Conservation (phyloP, 1,140 invertebrate genomes). For the Drosophila novamexicana region DNA sequence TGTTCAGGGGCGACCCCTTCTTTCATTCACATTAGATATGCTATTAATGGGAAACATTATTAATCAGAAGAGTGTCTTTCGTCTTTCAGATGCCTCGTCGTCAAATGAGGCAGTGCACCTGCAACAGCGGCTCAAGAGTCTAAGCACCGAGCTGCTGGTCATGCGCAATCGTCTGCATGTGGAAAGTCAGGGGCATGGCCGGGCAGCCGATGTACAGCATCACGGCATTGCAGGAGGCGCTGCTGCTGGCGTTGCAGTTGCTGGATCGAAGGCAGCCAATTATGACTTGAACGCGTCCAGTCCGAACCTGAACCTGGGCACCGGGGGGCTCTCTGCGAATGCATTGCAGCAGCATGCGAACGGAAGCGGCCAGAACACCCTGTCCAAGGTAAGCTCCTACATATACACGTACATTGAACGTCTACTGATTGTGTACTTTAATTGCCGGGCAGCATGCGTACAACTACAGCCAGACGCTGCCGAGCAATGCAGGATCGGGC, state of each 20-base stretch:
- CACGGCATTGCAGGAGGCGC: conserved; percentile 30
- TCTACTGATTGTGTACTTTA: not conserved
- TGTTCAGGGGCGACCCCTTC: no score
- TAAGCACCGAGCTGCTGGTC: conserved; percentile 95
- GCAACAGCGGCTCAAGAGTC: conserved; percentile 93
- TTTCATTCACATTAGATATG: no score
- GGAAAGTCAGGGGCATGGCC: conserved; percentile 83
- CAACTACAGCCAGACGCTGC: conserved; percentile 69
- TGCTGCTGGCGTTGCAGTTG: conserved; percentile 7
- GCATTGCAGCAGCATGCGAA: conserved; percentile 71
- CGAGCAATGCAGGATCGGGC: conserved; percentile 40
- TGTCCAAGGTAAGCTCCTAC: conserved; percentile 49
- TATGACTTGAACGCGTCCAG: conserved; percentile 75
- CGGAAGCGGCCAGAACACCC: conserved; percentile 46
- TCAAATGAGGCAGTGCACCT: conserved; percentile 96
- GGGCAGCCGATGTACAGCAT: conserved; percentile 57
- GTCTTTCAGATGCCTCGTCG: conserved; percentile 92
- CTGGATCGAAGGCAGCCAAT: conserved; percentile 49
- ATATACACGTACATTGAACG: not conserved
- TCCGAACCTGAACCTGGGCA: conserved; percentile 66
- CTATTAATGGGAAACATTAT: not conserved
- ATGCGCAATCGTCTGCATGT: conserved; percentile 93
- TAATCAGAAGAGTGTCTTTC: not conserved
- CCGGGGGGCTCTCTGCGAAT: conserved; percentile 49
- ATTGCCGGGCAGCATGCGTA: conserved; percentile 39